Evolutionary conservation across 2,888 invertebrate genomes (phyloP), one percentile per base, ranked within the genome.

Genomic region (Periphyllus acericola): DNA sequence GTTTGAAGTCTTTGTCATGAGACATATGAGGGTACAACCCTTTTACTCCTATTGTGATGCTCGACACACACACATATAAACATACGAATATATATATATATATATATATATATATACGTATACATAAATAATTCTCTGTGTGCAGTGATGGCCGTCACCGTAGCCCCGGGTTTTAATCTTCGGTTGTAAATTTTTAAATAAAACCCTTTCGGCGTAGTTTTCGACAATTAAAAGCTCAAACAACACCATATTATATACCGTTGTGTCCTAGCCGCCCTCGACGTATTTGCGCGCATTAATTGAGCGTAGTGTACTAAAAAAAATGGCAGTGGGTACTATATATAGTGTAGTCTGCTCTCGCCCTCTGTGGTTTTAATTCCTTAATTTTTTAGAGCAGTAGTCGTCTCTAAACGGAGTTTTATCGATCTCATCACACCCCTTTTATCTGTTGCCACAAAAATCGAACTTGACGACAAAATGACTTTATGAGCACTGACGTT

Each of bases 181-280:
- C 68, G 60, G 86, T 87, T 71, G 86, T 87, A 74, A 74, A 87
- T 87, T 87, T 87, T 87, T 80, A 87, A 86, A 86, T 72, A 80
- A 87, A 86, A 87, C 60, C 80, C 86, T 29, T 87, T 72, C 74
- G 60, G 80, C 46, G 46, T 55, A 36, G 74, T 80, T 72, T 74
- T 80, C 40, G 72, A 80, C 86, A 87, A 87, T 87, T 87, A 87
- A 87, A 87, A 87, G 80, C 86, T 87, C 86, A 80, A 87, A 87
- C 74, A 74, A 87, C 86, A 55, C 78, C 46, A 8, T 76, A 11
- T 11, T 76, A 11, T 11, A 19, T 17, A 86, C 32, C n/a, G 68
- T 40, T 14, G 34, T 17, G n/a, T 60, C 21, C 83, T 46, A 52
- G 25, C 52, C 82, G 34, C 19, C 72, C 82, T 72, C 34, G 9